Evolutionary conservation across 1,140 invertebrate species (phyloP).

Genomic region (Ceratosolen fusciceps): DNA sequence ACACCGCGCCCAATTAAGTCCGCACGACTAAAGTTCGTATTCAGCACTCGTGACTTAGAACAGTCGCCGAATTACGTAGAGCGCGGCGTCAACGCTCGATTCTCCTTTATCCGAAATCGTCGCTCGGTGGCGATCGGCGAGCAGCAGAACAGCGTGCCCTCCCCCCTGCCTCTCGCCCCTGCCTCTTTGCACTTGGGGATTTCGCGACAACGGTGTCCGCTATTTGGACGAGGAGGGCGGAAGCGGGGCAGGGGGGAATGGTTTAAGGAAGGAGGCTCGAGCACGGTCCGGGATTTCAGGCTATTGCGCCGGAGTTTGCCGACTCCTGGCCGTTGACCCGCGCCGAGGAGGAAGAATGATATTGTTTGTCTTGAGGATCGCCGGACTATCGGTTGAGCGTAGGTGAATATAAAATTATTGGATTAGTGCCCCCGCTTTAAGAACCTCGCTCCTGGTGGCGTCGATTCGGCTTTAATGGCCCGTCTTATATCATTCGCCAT

Average conservation of each 20-base stretch:
- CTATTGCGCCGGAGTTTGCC: not conserved
- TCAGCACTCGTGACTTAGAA: not conserved
- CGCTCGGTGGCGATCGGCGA: not conserved
- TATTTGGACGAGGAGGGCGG: not conserved
- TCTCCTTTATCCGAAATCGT: not conserved
- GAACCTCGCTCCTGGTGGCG: no score
- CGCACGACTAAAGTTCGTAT: not conserved
- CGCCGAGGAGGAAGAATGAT: not conserved
- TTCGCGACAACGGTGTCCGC: no score
- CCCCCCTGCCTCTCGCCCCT: not conserved
- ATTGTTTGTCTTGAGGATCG: not conserved
- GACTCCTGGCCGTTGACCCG: not conserved
- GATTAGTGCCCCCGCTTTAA: not conserved
- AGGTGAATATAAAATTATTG: constrained; percentile 7
- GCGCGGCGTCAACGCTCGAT: not conserved
- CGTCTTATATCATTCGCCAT: not conserved
- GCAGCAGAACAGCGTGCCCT: not conserved
- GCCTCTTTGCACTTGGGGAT: not conserved
- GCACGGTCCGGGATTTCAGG: not conserved
- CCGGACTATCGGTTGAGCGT: not conserved
- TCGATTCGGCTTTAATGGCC: not conserved
- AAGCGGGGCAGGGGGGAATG: not conserved
- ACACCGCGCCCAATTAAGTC: no score
- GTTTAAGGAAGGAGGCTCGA: not conserved
- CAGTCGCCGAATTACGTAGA: not conserved